Conservation (phyloP, 2,113 vertebrate genomes). For the Dipodomys ordii region DNA sequence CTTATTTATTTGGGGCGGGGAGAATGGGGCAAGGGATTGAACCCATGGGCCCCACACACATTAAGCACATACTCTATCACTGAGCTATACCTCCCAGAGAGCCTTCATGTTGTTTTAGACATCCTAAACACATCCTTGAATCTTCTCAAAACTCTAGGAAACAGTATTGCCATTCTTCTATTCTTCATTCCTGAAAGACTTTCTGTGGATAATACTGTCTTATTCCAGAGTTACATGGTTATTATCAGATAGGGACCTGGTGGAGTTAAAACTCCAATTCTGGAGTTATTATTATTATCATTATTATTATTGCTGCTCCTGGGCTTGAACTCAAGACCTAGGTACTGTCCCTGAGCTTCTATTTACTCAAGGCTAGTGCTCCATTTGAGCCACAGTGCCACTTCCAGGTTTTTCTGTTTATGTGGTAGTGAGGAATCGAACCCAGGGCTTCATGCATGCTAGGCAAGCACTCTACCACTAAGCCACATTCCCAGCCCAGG, state of each 20-base stretch:
- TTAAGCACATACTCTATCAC: not conserved
- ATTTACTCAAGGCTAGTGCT: no score
- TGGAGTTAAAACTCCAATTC: constrained; percentile 1
- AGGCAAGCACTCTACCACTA: no score
- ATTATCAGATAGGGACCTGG: not conserved
- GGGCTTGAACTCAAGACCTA: no score
- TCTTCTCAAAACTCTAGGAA: constrained; percentile 24
- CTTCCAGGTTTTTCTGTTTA: no score
- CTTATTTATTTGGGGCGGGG: not conserved
- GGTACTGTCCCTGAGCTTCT: no score
- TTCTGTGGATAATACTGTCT: not conserved
- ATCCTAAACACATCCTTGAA: not conserved
- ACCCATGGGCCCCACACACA: not conserved
- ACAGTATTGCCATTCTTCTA: not conserved
- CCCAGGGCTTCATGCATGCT: no score
- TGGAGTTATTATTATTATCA: not conserved
- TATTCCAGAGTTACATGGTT: not conserved
- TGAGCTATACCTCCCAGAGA: not conserved
- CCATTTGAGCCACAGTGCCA: no score
- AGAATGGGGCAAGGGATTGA: not conserved
- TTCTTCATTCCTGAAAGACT: constrained; percentile 22
- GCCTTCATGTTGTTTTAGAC: not conserved
- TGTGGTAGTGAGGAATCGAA: no score
- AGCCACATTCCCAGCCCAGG: no score
- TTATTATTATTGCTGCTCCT: no score